Evolutionary conservation across 2,113 vertebrate species (phyloP), one percentile per base, ranked within the genome.

Genomic region (Tiliqua scincoides): DNA sequence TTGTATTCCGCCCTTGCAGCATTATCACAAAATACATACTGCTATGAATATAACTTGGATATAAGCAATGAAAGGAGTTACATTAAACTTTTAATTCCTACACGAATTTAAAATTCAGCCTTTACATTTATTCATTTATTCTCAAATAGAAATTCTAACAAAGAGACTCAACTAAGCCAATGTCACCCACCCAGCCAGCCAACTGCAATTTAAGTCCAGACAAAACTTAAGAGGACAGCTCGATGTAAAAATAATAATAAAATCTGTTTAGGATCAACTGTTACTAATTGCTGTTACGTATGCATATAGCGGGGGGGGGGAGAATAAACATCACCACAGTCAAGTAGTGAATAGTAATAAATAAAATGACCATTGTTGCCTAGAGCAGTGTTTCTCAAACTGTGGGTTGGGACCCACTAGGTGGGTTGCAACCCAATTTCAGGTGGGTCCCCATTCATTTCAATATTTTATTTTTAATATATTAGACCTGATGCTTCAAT

Each of bases 361-460:
- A 84, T 27, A 77, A 82, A 91, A 35, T n/a, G 85, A 86, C 84
- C 83, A 86, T 77, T 40, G 37, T 73, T 73, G 43, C 61, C 61
- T 63, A 63, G n/a, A 32, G n/a, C n/a, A n/a, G n/a, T n/a, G n/a
- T n/a, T n/a, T n/a, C n/a, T n/a, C n/a, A n/a, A n/a, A n/a, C n/a
- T n/a, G n/a, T n/a, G n/a, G n/a, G n/a, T n/a, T n/a, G n/a, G n/a
- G n/a, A n/a, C n/a, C n/a, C n/a, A n/a, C n/a, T n/a, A n/a, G n/a
- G n/a, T n/a, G n/a, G n/a, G n/a, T n/a, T n/a, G n/a, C n/a, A n/a
- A n/a, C n/a, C n/a, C n/a, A n/a, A n/a, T n/a, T n/a, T n/a, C n/a
- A n/a, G n/a, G n/a, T n/a, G n/a, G n/a, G n/a, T n/a, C n/a, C n/a
- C n/a, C n/a, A n/a, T n/a, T n/a, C n/a, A n/a, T n/a, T n/a, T n/a